These are phyloP conservation scores for Metaphire vulgaris DNA, from an alignment of 1,140 invertebrate genomes.

Conservation along the genomic window DNA sequence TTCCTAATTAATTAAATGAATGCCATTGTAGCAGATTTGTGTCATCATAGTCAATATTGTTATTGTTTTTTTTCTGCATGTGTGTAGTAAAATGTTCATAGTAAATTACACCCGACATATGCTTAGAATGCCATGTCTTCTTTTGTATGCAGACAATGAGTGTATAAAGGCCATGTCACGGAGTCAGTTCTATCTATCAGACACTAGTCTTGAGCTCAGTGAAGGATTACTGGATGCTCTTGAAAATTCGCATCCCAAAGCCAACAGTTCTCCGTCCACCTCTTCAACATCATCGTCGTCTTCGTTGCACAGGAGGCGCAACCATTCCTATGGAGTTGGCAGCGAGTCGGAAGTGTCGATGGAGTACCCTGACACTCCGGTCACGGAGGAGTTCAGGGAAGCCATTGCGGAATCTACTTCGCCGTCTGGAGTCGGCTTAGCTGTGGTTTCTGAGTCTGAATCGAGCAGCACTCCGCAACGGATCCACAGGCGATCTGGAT, in stretches of 20 bases:
- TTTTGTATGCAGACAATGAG: background rate
- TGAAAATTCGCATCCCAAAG: background rate
- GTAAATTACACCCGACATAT: too few species aligned
- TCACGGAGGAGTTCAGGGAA: background rate
- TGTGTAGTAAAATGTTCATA: too few species aligned
- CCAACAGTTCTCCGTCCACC: background rate
- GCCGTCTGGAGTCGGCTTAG: background rate
- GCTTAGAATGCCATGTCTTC: too few species aligned
- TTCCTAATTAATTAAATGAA: too few species aligned
- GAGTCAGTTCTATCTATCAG: background rate
- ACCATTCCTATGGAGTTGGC: background rate
- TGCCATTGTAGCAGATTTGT: too few species aligned
- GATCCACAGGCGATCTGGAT: background rate
- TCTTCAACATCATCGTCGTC: background rate
- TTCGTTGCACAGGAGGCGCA: background rate
- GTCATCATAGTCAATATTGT: too few species aligned
- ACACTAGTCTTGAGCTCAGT: background rate
- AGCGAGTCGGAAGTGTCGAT: background rate
- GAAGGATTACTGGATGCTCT: background rate
- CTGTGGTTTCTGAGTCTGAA: background rate
- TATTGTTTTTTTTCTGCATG: too few species aligned
- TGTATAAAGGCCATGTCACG: background rate
- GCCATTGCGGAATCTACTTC: background rate
- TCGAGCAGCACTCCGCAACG: background rate
- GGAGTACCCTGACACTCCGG: background rate